These are phyloP conservation scores for Drosophila arizonae DNA, from an alignment of 1,140 invertebrate genomes.

Conservation along the genomic window DNA sequence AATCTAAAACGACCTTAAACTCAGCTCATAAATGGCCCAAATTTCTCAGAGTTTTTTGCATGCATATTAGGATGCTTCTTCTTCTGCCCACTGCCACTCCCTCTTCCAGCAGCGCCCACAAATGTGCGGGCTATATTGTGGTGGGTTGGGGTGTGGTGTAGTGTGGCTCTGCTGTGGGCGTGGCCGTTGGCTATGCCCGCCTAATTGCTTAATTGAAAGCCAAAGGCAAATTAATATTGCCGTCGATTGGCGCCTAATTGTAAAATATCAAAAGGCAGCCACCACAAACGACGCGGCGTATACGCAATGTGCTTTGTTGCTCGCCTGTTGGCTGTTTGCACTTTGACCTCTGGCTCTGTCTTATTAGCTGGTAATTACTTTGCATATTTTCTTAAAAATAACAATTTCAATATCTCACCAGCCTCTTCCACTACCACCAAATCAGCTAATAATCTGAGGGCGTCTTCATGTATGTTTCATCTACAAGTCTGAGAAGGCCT, in stretches of 20 bases:
- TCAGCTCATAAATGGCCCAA: constrained; percentile 69
- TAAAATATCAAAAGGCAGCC: constrained; percentile 68
- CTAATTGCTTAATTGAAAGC: constrained; percentile 77
- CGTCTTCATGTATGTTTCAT: too few relatives aligned
- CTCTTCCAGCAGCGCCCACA: constrained; percentile 36
- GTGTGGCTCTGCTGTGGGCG: not conserved
- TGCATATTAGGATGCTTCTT: constrained; percentile 21
- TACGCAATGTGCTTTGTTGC: constrained; percentile 61
- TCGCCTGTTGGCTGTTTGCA: constrained; percentile 2
- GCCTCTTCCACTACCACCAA: not conserved
- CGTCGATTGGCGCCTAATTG: constrained; percentile 73
- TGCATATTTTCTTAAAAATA: constrained; percentile 34
- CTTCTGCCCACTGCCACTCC: constrained; percentile 18
- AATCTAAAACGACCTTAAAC: constrained; percentile 1
- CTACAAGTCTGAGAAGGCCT: constrained; percentile 8
- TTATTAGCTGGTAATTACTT: constrained; percentile 74
- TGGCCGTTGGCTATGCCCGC: constrained; percentile 24
- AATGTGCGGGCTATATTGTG: constrained; percentile 19
- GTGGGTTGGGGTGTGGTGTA: too few relatives aligned
- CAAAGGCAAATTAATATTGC: constrained; percentile 75
- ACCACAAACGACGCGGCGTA: constrained; percentile 51
- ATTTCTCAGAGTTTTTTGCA: constrained; percentile 58
- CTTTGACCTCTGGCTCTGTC: constrained; percentile 49
- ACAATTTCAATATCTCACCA: constrained; percentile 3
- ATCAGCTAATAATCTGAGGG: not conserved